These are phyloP conservation scores for Peromyscus polionotus DNA, from an alignment of 2,113 vertebrate species.

Conservation along the genomic window DNA sequence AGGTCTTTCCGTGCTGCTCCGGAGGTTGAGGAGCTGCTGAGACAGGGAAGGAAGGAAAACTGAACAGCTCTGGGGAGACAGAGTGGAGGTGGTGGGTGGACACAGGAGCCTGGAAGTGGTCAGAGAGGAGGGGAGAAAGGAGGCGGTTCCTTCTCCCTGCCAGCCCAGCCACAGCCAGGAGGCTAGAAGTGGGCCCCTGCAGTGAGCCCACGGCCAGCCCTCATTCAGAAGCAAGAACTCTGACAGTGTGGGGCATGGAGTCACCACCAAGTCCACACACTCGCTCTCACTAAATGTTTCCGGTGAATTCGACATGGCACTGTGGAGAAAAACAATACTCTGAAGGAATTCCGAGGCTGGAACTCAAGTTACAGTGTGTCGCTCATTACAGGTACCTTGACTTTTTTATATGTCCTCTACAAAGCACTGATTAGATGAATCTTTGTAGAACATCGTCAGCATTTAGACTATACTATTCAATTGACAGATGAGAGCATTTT, in stretches of 20 bases:
- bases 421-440: not conserved
- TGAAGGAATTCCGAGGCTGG: not conserved
- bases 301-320: not conserved
- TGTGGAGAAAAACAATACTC: not conserved
- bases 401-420: not conserved
- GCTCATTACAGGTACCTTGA: not conserved
- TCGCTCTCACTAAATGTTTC: not conserved
- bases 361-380: not conserved
- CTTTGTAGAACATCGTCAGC: not conserved
- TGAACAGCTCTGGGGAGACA: not conserved
- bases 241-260: not conserved
- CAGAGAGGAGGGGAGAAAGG: not conserved
- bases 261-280: not conserved
- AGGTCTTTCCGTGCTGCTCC: not conserved
- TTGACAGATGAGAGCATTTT: not conserved
- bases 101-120: not conserved
- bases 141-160: too few species aligned
- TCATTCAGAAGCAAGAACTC: not conserved
- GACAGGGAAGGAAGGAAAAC: not conserved
- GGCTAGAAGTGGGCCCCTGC: not conserved
- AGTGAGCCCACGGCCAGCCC: not conserved
- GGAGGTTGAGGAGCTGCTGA: not conserved
- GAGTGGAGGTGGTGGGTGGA: not conserved
- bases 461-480: conserved; percentile 2
- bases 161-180: not conserved